Conservation (phyloP, 2,797 vertebrate genomes). For the Melanotaenia trifasciata region DNA sequence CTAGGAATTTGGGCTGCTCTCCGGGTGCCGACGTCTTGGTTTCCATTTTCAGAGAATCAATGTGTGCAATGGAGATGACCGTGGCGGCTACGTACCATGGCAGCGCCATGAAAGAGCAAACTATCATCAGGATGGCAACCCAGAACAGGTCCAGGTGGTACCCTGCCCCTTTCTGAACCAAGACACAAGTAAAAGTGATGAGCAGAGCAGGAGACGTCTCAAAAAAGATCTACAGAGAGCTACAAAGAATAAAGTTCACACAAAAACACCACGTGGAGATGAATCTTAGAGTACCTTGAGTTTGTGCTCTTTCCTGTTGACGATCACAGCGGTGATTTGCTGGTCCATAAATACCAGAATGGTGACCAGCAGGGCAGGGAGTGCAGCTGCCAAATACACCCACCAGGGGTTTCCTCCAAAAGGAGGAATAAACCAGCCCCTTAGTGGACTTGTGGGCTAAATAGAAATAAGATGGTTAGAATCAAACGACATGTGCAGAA, state of each 20-base stretch:
- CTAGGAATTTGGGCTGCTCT: constrained; percentile 96
- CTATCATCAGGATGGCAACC: constrained; percentile 93
- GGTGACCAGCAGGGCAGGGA: constrained; percentile 95
- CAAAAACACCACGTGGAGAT: not conserved
- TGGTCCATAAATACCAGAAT: constrained; percentile 99
- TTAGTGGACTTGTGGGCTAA: constrained; percentile 91
- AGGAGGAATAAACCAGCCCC: constrained; percentile 93
- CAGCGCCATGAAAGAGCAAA: constrained; percentile 97
- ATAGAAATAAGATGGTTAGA: not conserved
- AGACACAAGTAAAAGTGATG: not conserved
- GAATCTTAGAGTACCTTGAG: constrained; percentile 86
- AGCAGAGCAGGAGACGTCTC: not conserved
- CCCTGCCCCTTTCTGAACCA: constrained; percentile 94
- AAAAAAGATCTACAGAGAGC: not conserved
- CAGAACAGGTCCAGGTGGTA: constrained; percentile 97
- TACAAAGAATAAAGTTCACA: not conserved
- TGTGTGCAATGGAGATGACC: constrained; percentile 98
- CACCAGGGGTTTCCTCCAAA: constrained; percentile 98
- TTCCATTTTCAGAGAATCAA: constrained; percentile 99
- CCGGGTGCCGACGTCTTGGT: constrained; percentile 96
- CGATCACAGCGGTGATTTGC: constrained; percentile 97
- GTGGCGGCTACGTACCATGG: constrained; percentile 99
- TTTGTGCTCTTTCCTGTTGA: constrained; percentile 98
- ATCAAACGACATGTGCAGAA: not conserved
- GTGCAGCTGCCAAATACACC: constrained; percentile 92